phyloP scores from a whole-genome alignment of 2,797 vertebrate species.

The Danio choprae region DNA sequence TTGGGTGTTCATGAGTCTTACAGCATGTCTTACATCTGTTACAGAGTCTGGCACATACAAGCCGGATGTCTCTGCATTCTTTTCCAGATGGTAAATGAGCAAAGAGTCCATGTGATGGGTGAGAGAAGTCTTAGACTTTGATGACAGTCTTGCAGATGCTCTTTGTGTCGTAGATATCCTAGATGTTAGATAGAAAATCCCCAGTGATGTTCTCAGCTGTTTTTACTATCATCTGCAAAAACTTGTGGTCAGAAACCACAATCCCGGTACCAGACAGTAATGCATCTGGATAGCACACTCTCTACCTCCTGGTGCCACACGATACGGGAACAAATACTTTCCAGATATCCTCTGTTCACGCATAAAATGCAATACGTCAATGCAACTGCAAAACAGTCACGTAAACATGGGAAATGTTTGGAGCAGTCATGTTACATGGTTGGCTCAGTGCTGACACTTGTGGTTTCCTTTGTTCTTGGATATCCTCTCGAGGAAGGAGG shows the following conservation, averaged over 20 bases:
- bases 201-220: not conserved
- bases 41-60: conserved; percentile 6
- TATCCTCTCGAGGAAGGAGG: conserved; percentile 14
- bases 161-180: not conserved
- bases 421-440: not conserved
- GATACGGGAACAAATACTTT: conserved; percentile 13
- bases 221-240: conserved; percentile 10
- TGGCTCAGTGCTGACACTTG: conserved; percentile 32
- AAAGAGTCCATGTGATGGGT: not conserved
- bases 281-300: conserved; percentile 3
- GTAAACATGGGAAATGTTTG: conserved; percentile 24
- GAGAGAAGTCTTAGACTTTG: conserved; percentile 2
- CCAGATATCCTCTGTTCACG: conserved; percentile 7
- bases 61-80: not conserved
- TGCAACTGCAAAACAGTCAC: conserved; percentile 1
- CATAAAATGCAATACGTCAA: conserved; percentile 21
- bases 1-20: conserved; percentile 6
- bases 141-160: not conserved
- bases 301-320: not conserved
- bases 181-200: not conserved
- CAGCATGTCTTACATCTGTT: conserved; percentile 12
- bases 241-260: not conserved
- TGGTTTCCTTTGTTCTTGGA: conserved; percentile 45
- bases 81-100: not conserved
- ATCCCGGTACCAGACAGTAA: not conserved